Base-by-base conservation (phyloP, 2,113 vertebrate species). In the Struthio camelus region DNA sequence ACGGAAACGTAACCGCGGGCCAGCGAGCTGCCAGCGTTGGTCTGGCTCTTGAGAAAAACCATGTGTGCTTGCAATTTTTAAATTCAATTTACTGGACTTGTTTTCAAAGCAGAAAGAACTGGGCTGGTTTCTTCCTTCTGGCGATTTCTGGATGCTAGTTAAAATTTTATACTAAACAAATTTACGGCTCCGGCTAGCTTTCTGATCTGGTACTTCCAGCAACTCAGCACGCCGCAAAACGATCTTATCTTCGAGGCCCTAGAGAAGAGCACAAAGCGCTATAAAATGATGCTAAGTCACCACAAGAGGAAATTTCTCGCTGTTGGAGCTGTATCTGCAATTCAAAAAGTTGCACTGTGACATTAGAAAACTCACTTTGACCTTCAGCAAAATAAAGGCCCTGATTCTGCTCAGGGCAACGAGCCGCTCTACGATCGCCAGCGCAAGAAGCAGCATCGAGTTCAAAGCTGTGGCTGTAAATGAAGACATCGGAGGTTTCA, bases 111-210 rank as follows among this genome's bases (percentile, higher is more conserved):
- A 3, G 76, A 75, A 46, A 34, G 54, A 54, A 53, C 48, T 7
- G 0, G 1, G 30, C 34, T 42, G 81, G 61, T 12, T 32, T 48
- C 58, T 54, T 79, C 81, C 87, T 71, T 15, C 80, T 2, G 0
- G 85, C 32, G 1, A 18, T 13, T 40, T 38, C 51, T 3, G 6
- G 51, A 13, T 14, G 6, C 23, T 50, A 38, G 27, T 14, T 6
- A 28, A 1, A 2, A 10, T 77, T 64, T 50, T 17, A 6, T 30
- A 14, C 9, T 38, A 36, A 34, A 40, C 12, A 4, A 67, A 82
- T 6, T 6, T 23, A 16, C 4, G 36, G 1, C 3, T 73, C n/a
- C 1, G 0, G 9, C 15, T 70, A 4, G 0, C 18, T 51, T 58
- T 78, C 65, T 5, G 20, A 78, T 10, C 75, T 5, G 42, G 36